Base-by-base conservation (phyloP, 1,140 invertebrate genomes). In the Drosophila nebulosa region DNA sequence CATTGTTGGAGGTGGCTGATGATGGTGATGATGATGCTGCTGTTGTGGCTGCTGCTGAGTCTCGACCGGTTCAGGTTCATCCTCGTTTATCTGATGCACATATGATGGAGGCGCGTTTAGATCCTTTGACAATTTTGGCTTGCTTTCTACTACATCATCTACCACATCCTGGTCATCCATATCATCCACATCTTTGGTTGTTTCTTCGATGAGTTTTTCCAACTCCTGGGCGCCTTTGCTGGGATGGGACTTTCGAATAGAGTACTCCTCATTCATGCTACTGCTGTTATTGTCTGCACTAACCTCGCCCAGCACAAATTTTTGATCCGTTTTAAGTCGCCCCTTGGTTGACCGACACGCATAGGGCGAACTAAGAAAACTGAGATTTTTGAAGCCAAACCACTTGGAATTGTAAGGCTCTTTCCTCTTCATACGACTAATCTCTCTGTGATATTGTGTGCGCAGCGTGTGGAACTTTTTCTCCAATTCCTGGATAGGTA, bases 361-460 rank as follows among this genome's bases (percentile, higher is more conserved):
- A 59, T 79, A 90, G 0, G 90, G 90, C 0, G 88, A 91, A 60
- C 90, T 91, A 10, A 91, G 66, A 64, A 91, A 91, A 6, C 73
- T 73, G 24, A 91, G 73, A 67, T 91, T 89, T 57, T 90, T 91
- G 12, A 91, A 91, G 14, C 90, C 90, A 61, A 91, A 91, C 90
- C 90, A 91, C 83, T 91, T 91, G 2, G 90, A 91, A 35, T 91
- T 91, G 55, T 91, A 91, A 0, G 90, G 88, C 39, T 91, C 90
- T 36, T 89, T 90, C 50, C 90, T 85, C 35, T 91, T 91, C 90
- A 90, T 91, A 39, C 90, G 90, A 89, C 81, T 91, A 18, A 91
- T 91, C 46, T 91, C 90, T 12, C 90, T 79, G 64, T 91, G 90
- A 52, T 91, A 91, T 53, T 91, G 90, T 7, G 90, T 91, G 3